Percentiles rank a stretch among this genome's conserved stretches.
Conservation (phyloP, 2,888 invertebrate genomes). For the Mystacides longicornis region DNA sequence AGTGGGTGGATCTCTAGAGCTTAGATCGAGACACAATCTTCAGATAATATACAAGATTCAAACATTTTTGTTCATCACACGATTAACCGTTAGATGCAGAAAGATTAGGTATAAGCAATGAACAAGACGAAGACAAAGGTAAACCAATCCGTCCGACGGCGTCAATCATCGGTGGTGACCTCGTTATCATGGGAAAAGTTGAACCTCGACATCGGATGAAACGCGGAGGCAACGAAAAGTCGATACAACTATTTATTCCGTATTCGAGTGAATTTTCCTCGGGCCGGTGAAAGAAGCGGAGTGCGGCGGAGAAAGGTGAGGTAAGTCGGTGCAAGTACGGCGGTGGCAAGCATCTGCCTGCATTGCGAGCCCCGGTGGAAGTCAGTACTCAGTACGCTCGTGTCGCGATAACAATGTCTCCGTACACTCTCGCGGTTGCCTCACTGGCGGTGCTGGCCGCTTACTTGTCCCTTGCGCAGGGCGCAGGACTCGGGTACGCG, state of each 20-base stretch:
- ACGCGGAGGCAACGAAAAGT: constrained; percentile 16
- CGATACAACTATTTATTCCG: constrained; percentile 8
- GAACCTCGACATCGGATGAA: constrained; percentile 17
- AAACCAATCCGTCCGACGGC: constrained; percentile 10
- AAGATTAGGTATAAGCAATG: background rate
- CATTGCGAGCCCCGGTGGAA: constrained; percentile 15
- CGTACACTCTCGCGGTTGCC: constrained; percentile 37
- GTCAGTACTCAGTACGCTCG: constrained; percentile 2
- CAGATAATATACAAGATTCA: too few relatives aligned
- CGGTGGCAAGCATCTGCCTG: constrained; percentile 3
- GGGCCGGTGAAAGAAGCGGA: constrained; percentile 11
- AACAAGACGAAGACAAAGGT: constrained; percentile 8
- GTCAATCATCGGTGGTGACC: constrained; percentile 21
- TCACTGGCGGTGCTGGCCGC: constrained; percentile 43
- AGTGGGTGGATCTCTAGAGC: too few relatives aligned
- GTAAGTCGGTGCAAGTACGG: constrained; percentile 7
- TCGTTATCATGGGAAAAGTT: constrained; percentile 17
- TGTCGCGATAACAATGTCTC: constrained; percentile 33
- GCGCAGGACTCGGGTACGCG: constrained; percentile 37
- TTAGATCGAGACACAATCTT: too few relatives aligned
- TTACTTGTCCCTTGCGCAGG: constrained; percentile 36
- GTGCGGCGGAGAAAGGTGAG: constrained; percentile 14
- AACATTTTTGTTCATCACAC: too few relatives aligned
- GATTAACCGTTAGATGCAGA: background rate
- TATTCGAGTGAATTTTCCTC: constrained; percentile 22